A percentile compares a stretch with the other conserved stretches of the same genome.
These are phyloP conservation scores for Cepaea hortensis DNA, from an alignment of 2,888 invertebrate species.

Conservation along the genomic window DNA sequence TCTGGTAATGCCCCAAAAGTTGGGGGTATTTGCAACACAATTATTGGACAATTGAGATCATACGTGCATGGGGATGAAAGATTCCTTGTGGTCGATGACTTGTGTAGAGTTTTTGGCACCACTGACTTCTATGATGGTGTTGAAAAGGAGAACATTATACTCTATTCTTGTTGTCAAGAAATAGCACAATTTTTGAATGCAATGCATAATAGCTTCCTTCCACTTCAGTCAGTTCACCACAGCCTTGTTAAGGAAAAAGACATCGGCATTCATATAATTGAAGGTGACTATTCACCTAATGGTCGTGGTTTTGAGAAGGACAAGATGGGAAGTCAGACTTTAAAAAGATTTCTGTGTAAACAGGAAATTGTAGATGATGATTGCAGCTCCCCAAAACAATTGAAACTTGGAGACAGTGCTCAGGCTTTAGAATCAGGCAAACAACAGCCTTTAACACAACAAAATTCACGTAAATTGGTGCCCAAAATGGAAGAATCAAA, in stretches of 20 bases:
- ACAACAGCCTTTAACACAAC: too few relatives aligned
- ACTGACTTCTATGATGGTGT: conserved; percentile 37
- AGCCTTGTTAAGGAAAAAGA: conserved; percentile 48
- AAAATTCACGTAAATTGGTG: background rate
- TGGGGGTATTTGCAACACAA: conserved; percentile 41
- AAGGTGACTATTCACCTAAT: conserved; percentile 15
- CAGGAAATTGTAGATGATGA: conserved; percentile 45
- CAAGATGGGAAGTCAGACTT: background rate
- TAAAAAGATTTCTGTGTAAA: conserved; percentile 35
- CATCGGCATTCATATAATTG: conserved; percentile 39
- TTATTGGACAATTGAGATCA: conserved; percentile 41
- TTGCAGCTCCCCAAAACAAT: conserved; percentile 33
- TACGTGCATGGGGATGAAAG: conserved; percentile 34
- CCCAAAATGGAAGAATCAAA: background rate
- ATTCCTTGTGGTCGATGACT: conserved; percentile 44
- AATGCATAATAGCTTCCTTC: conserved; percentile 15
- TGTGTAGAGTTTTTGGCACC: conserved; percentile 34
- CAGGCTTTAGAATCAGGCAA: background rate
- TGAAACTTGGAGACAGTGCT: background rate
- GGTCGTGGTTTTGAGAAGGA: background rate
- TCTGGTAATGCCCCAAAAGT: conserved; percentile 17
- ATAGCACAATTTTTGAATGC: conserved; percentile 35
- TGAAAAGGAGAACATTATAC: conserved; percentile 41
- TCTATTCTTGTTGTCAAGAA: conserved; percentile 44
- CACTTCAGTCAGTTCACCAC: conserved; percentile 20